Evolutionary conservation across 2,888 invertebrate species (phyloP), one percentile per base, ranked within the genome.

Genomic region (Nebria brevicollis): DNA sequence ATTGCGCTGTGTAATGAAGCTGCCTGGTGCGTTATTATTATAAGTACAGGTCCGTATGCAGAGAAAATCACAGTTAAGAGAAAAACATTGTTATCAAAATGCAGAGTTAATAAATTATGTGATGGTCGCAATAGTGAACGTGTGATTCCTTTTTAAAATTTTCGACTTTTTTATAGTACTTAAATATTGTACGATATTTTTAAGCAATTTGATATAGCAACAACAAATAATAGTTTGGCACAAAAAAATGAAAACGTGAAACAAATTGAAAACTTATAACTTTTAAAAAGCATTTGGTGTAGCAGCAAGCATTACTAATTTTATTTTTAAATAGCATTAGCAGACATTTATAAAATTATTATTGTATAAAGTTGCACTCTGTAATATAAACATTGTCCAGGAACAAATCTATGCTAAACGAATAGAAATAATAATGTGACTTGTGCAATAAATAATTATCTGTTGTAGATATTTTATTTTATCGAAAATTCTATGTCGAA

Each of bases 41-140:
- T 80, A 34, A 75, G 80, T 80, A 72, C 80, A 72, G 74, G 75
- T 80, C 75, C 80, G 72, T 80, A 80, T 80, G 80, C 80, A 80
- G 80, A 80, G 75, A 80, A 80, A 79, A 76, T 66, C 26, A 73
- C 15, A 78, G 73, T 72, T 77, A 77, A 68, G 68, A 77, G 65
- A 72, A 78, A 78, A 78, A 43, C 34, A 13, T 6, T 41, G 73
- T 73, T 73, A 43, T 15, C 41, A 41, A 73, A 73, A 73, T 73
- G 73, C 73, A 73, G 72, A 72, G 73, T 73, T 42, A 73, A 73
- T 73, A 15, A 68, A 15, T 11, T 11, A 25, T 34, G 25, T 73
- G 42, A 73, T 73, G 73, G 73, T 41, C 34, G 15, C 20, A 73
- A 26, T 41, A 73, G 73, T 41, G 42, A 73, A 73, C 15, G 26